phyloP scores from a whole-genome alignment of 1,140 invertebrate species.

The Drosophila ohnishii region DNA sequence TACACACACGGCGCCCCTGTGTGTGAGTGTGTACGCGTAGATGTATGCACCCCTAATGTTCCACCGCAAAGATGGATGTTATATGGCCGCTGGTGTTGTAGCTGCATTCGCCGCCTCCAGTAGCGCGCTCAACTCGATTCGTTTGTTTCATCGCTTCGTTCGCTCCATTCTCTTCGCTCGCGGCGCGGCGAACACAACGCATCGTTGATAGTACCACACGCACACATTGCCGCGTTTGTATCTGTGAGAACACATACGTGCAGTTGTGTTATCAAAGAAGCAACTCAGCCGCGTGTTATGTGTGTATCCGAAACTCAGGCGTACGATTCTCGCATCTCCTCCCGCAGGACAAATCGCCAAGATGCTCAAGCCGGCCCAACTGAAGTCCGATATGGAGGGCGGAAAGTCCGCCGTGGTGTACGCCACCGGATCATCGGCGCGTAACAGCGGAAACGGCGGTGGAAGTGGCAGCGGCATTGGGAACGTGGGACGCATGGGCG shows the following conservation, averaged over 20 bases:
- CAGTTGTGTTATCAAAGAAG: constrained; percentile 39
- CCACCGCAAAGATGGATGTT: constrained; percentile 17
- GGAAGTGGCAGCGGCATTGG: constrained; percentile 47
- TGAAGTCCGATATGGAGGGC: constrained; percentile 65
- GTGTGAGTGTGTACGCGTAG: constrained; percentile 17
- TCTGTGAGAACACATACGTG: constrained; percentile 31
- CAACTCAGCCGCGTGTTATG: constrained; percentile 26
- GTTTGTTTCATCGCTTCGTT: constrained; percentile 28
- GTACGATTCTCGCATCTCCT: constrained; percentile 13
- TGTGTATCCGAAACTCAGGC: constrained; percentile 33
- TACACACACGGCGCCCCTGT: constrained; percentile 10
- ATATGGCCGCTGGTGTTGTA: constrained; percentile 18
- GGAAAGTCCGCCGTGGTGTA: constrained; percentile 56
- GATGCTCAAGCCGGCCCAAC: constrained; percentile 69
- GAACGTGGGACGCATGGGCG: constrained; percentile 67
- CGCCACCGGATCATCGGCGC: constrained; percentile 53
- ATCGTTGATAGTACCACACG: constrained; percentile 33
- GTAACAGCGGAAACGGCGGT: constrained; percentile 48
- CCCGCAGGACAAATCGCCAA: constrained; percentile 73
- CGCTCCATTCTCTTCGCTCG: constrained; percentile 26
- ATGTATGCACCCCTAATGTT: constrained; percentile 45
- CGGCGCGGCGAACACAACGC: constrained; percentile 20
- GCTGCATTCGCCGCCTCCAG: constrained; percentile 44
- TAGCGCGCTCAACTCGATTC: constrained; percentile 32
- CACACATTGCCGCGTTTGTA: constrained; percentile 18